phyloP scores from a whole-genome alignment of 2,113 vertebrate genomes.

The Passerina amoena region DNA sequence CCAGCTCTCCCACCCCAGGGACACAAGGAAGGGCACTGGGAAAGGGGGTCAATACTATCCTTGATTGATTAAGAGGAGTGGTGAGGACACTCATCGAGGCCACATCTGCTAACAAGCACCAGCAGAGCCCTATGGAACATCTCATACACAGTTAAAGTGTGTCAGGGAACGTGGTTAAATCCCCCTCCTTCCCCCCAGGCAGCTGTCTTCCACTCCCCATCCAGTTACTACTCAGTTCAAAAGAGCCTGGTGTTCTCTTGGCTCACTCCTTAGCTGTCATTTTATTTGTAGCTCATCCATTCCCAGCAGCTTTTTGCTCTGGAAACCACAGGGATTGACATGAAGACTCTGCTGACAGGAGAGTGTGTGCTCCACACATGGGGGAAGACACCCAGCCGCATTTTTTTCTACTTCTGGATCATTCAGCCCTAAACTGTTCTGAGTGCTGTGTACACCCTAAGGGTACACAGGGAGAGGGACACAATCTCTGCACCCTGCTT shows the following conservation, averaged over 20 bases:
- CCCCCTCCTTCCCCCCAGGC: neutral
- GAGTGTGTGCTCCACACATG: accelerated
- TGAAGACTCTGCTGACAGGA: accelerated
- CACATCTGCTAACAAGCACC: neutral
- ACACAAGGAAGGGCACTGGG: neutral
- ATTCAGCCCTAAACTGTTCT: neutral
- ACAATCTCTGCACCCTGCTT: accelerated
- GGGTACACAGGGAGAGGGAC: neutral
- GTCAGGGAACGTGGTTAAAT: neutral
- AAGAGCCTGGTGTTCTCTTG: neutral
- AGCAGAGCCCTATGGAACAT: neutral
- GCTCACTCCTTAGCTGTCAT: neutral
- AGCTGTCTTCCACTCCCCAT: neutral
- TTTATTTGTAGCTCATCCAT: neutral
- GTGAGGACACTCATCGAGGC: neutral
- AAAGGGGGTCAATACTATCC: neutral
- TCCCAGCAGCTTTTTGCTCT: neutral
- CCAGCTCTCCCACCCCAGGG: neutral
- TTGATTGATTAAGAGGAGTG: neutral
- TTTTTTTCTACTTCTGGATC: neutral
- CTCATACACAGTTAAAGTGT: neutral
- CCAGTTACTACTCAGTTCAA: neutral
- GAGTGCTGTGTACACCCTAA: neutral
- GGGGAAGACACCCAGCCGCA: neutral
- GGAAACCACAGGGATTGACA: neutral